Conservation (phyloP, 1,140 invertebrate genomes). For the Macrobrachium rosenbergii region DNA sequence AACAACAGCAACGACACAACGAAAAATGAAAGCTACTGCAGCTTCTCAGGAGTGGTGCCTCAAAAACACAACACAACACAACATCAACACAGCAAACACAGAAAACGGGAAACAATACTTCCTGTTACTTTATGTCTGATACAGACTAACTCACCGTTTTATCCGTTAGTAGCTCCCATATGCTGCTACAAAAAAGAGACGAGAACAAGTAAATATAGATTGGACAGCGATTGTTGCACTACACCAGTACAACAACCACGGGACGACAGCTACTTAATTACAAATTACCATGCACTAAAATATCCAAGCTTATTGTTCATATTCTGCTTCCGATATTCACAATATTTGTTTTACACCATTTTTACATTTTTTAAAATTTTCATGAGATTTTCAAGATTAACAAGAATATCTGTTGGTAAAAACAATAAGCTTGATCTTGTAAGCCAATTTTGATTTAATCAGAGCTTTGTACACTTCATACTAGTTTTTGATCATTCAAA, state of each 20-base stretch:
- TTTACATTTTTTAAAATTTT: no score
- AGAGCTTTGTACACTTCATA: no score
- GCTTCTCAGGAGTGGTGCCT: conserved; percentile 43
- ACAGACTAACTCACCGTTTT: conserved; percentile 68
- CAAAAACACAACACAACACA: conserved; percentile 54
- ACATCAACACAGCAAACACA: conserved; percentile 61
- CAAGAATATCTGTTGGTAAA: no score
- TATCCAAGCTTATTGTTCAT: conserved; percentile 19
- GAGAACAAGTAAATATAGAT: conserved; percentile 67
- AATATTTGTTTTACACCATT: no score
- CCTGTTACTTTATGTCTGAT: conserved; percentile 53
- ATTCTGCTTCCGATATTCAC: not conserved
- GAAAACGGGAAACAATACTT: conserved; percentile 63
- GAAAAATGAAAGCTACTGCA: not conserved
- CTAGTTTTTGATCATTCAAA: no score
- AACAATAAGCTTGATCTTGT: no score
- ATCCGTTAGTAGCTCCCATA: conserved; percentile 69
- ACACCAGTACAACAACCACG: conserved; percentile 67
- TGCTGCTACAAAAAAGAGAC: conserved; percentile 67
- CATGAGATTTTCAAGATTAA: no score
- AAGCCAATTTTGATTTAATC: no score
- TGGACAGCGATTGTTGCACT: conserved; percentile 66
- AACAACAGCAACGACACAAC: no score
- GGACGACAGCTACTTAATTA: conserved; percentile 53
- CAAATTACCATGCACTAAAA: conserved; percentile 37